Conservation (phyloP, 2,797 vertebrate species). For the Tauraco hartlaubi region DNA sequence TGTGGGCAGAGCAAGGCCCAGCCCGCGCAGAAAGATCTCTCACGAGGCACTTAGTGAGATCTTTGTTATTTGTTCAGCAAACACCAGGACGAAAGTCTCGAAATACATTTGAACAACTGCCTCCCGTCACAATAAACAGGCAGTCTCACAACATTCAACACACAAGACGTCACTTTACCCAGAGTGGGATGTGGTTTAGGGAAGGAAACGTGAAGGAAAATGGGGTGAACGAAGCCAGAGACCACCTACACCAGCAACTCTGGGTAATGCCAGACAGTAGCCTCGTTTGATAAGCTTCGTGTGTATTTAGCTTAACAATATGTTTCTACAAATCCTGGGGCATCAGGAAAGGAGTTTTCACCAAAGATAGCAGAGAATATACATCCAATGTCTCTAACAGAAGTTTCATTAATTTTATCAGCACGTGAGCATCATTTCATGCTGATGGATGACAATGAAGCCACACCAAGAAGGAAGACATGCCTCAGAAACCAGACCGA, state of each 20-base stretch:
- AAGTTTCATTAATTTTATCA: background rate
- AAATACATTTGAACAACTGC: background rate
- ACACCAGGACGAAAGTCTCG: background rate
- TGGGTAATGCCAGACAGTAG: background rate
- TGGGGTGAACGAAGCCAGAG: background rate
- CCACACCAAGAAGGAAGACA: background rate
- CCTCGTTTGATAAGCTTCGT: background rate
- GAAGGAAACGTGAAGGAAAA: background rate
- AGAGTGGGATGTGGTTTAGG: background rate
- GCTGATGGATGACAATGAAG: background rate
- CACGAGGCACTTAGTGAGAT: background rate
- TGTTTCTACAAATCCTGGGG: background rate
- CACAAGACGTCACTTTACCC: background rate
- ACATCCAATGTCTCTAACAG: background rate
- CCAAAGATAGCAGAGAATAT: background rate
- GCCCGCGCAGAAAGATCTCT: background rate
- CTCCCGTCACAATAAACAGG: slow-evolving; percentile 1
- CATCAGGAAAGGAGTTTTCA: background rate
- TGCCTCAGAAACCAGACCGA: background rate
- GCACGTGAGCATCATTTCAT: fast-evolving
- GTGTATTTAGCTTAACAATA: background rate
- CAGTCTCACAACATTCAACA: background rate
- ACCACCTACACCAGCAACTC: background rate
- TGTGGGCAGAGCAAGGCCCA: background rate
- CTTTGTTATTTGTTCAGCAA: slow-evolving; percentile 9